Conservation (phyloP, 2,888 invertebrate genomes). For the Masnerella sp. region DNA sequence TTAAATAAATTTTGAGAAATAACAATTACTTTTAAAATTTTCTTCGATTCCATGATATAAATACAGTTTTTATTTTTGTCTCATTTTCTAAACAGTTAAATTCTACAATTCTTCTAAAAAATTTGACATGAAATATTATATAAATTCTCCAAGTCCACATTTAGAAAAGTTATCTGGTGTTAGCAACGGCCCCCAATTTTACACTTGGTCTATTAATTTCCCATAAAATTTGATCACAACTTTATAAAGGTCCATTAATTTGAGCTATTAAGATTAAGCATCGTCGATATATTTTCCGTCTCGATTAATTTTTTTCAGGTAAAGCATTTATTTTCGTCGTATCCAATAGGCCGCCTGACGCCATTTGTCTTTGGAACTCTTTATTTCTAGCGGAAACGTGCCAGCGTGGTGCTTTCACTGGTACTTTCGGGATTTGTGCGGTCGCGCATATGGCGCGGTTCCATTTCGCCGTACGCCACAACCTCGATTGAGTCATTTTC, state of each 20-base stretch:
- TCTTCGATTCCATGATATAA: too few species aligned
- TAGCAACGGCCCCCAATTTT: constrained; percentile 22
- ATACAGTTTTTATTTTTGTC: too few species aligned
- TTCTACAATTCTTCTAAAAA: too few species aligned
- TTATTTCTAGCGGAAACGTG: constrained; percentile 57
- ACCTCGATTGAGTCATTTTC: constrained; percentile 56
- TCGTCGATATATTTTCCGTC: constrained; percentile 29
- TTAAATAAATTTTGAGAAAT: too few species aligned
- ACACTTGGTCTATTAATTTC: constrained; percentile 33
- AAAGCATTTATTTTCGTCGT: constrained; percentile 5
- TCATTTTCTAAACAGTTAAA: too few species aligned
- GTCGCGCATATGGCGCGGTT: constrained; percentile 47
- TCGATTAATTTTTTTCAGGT: constrained; percentile 2
- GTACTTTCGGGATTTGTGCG: constrained; percentile 47
- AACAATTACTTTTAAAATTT: too few species aligned
- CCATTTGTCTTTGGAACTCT: constrained; percentile 57
- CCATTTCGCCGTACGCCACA: constrained; percentile 18
- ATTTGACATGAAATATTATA: too few species aligned
- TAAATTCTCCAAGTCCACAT: not conserved
- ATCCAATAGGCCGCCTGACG: constrained; percentile 45
- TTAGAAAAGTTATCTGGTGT: constrained; percentile 8
- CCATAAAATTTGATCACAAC: constrained; percentile 46
- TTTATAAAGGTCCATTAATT: constrained; percentile 41
- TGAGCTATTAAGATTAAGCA: constrained; percentile 1
- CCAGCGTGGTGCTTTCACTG: constrained; percentile 50